These are phyloP conservation scores for Pharmacophagus antenor DNA, from an alignment of 2,888 invertebrate species.

Conservation along the genomic window DNA sequence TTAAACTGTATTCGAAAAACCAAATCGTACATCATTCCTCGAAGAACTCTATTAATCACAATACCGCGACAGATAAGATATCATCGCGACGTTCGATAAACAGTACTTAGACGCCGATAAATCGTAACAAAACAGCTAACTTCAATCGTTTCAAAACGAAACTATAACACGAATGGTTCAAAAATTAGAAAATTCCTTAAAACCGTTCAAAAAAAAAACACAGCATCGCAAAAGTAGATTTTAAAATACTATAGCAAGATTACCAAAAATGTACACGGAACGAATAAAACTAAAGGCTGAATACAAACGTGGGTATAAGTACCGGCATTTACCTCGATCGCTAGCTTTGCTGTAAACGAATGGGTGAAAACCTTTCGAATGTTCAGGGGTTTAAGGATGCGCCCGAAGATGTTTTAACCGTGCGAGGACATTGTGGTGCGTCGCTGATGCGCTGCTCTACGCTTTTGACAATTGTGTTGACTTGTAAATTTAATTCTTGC, in stretches of 20 bases:
- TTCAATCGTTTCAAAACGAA: not conserved
- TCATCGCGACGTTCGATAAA: conserved; percentile 20
- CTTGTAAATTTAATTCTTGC: no score
- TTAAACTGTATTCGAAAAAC: conserved; percentile 22
- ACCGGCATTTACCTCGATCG: not conserved
- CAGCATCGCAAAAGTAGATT: not conserved
- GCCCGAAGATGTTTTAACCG: not conserved
- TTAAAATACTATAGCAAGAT: conserved; percentile 14
- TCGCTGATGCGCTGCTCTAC: not conserved
- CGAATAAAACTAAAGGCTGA: conserved; percentile 30
- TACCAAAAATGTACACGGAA: conserved; percentile 30
- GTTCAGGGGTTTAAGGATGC: not conserved
- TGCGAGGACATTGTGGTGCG: not conserved
- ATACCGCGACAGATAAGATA: conserved; percentile 25
- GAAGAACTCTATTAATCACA: conserved; percentile 27
- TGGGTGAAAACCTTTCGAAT: not conserved
- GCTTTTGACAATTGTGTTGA: no score
- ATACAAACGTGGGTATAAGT: not conserved
- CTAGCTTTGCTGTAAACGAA: not conserved
- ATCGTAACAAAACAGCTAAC: not conserved
- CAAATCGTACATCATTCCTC: conserved; percentile 1
- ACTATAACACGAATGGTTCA: conserved; percentile 2
- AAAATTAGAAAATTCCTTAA: conserved; percentile 1
- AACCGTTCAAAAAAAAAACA: not conserved
- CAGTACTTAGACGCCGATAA: conserved; percentile 20